Evolutionary conservation across 2,113 vertebrate species (phyloP).

Genomic region (Ictalurus punctatus): DNA sequence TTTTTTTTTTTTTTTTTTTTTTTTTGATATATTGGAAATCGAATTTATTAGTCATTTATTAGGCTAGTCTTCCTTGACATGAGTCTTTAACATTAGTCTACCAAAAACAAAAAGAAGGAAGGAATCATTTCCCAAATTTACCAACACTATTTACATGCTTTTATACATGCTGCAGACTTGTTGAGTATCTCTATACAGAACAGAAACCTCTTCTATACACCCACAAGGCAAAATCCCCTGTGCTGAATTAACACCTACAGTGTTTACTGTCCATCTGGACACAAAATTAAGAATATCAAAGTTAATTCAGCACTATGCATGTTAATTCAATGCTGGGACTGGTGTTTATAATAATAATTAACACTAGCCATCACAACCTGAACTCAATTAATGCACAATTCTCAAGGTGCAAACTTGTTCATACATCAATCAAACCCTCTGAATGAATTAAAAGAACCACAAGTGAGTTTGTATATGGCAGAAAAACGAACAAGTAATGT

Average conservation of each 20-base stretch:
- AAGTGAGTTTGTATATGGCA: not conserved
- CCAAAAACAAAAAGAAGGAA: not conserved
- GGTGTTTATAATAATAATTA: not conserved
- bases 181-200: not conserved
- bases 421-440: not conserved
- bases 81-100: not conserved
- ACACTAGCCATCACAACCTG: constrained; percentile 10
- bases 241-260: constrained; percentile 3
- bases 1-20: not conserved
- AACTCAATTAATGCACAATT: constrained; percentile 19
- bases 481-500: not conserved
- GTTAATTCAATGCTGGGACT: not conserved
- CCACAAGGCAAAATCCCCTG: not conserved
- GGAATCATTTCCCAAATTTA: not conserved
- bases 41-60: too few relatives aligned
- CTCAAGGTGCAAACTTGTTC: constrained; percentile 3
- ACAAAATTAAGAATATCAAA: constrained; percentile 15
- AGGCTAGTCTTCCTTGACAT: not conserved
- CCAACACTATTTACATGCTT: not conserved
- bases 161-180: not conserved
- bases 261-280: not conserved
- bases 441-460: not conserved
- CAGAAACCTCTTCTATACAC: not conserved
- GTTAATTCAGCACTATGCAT: not conserved
- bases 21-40: not conserved